Evolutionary conservation across 2,797 vertebrate species (phyloP), one percentile per base, ranked within the genome.

Genomic region (Rhinichthys osculus): DNA sequence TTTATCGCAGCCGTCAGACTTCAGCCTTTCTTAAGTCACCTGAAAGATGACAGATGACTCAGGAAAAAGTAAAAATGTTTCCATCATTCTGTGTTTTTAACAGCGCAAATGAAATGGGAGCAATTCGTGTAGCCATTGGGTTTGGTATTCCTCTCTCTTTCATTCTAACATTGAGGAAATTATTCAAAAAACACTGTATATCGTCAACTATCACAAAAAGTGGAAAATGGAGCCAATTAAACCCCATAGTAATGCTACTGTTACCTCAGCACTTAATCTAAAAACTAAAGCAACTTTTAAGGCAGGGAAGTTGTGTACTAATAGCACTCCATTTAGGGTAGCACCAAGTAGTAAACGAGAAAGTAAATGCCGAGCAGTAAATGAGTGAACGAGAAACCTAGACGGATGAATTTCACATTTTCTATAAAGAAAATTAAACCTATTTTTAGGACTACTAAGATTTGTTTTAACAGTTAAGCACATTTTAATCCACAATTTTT

Each of bases 101-200:
- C 16, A 23, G 4, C 30, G 23, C 33, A 11, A 54, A 38, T 11
- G 23, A 82, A 27, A 72, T 21, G 27, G 50, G 27, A 78, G 14
- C 33, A 42, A 7, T 17, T 5, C 38, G 17, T 17, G 14, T n/a
- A 81, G 47, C 30, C 44, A 64, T 19, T 54, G 30, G 44, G 19
- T 84, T 35, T 54, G 6, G 23, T 50, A 3, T 4, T 66, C 54
- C 54, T 64, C 33, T 83, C 30, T 6, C 35, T 69, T 54, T 84
- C n/a, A 52, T 54, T 52, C 17, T 42, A 77, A 66, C n/a, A 4
- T 33, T 50, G 50, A 71, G 66, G 7, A 23, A 81, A 38, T 64
- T n/a, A 44, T 83, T 35, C 2, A n/a, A 78, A 84, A 82, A 84
- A 64, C 30, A 54, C 82, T 69, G 82, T 67, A 27, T 30, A 19